phyloP scores from a whole-genome alignment of 1,140 invertebrate species.

The Bombus difficillimus region DNA sequence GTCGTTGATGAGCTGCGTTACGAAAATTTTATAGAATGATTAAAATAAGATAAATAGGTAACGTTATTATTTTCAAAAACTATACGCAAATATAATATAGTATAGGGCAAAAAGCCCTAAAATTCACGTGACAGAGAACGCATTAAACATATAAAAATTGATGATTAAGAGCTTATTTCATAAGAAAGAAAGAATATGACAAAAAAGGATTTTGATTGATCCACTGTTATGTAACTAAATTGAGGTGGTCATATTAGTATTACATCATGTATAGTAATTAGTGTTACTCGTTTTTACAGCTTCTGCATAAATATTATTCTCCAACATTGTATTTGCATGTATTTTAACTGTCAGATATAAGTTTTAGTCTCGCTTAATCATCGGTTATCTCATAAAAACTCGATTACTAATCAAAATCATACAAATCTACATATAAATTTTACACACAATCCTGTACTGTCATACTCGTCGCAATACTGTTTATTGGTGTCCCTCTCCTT shows the following conservation, averaged over 20 bases:
- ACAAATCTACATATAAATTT: neutral
- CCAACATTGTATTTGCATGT: no score
- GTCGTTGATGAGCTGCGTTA: no score
- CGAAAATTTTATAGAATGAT: no score
- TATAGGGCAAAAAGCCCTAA: no score
- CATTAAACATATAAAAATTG: no score
- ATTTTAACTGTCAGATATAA: neutral
- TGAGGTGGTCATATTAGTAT: neutral
- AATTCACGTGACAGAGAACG: no score
- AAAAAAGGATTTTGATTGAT: neutral
- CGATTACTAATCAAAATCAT: neutral
- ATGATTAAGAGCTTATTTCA: neutral
- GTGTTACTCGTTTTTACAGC: neutral
- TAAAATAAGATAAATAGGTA: no score
- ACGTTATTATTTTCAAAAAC: no score
- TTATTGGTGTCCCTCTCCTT: neutral
- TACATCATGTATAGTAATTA: neutral
- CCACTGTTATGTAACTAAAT: neutral
- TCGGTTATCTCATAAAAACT: neutral
- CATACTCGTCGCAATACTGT: neutral
- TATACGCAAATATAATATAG: no score
- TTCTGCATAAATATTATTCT: neutral
- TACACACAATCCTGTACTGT: no score
- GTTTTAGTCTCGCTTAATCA: neutral
- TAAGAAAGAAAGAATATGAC: neutral